phyloP scores from a whole-genome alignment of 2,797 vertebrate species.

The Tokudaia tokunoshimensis region DNA sequence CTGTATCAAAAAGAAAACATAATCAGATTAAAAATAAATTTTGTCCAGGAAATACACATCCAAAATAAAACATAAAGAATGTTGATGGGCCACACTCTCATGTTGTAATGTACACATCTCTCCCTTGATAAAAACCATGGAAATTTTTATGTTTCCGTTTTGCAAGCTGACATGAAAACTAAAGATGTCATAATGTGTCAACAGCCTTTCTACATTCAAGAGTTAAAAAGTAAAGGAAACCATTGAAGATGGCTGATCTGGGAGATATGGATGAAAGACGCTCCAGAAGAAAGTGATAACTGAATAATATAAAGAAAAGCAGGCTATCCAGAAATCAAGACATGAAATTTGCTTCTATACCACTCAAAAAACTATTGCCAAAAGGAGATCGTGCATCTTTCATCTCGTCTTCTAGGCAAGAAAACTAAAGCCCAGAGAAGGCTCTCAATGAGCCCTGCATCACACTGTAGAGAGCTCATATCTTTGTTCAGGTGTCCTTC shows the following conservation, averaged over 20 bases:
- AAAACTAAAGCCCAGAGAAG: neutral
- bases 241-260: conserved; percentile 26
- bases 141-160: neutral
- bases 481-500: neutral
- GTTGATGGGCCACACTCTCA: neutral
- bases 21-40: conserved; percentile 44
- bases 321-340: neutral
- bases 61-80: neutral
- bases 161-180: conserved; percentile 36
- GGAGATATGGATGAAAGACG: conserved; percentile 39
- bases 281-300: neutral
- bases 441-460: neutral
- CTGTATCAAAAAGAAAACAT: neutral
- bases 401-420: neutral
- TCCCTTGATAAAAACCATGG: neutral
- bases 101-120: neutral
- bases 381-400: neutral
- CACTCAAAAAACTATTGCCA: neutral
- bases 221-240: conserved; percentile 43
- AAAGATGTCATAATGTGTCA: neutral
- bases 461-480: neutral
- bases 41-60: neutral
- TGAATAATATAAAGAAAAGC: conserved; percentile 1
- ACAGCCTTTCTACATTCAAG: neutral
- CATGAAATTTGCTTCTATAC: neutral